Evolutionary conservation across 2,797 vertebrate species (phyloP).

Genomic region (Peromyscus eremicus): DNA sequence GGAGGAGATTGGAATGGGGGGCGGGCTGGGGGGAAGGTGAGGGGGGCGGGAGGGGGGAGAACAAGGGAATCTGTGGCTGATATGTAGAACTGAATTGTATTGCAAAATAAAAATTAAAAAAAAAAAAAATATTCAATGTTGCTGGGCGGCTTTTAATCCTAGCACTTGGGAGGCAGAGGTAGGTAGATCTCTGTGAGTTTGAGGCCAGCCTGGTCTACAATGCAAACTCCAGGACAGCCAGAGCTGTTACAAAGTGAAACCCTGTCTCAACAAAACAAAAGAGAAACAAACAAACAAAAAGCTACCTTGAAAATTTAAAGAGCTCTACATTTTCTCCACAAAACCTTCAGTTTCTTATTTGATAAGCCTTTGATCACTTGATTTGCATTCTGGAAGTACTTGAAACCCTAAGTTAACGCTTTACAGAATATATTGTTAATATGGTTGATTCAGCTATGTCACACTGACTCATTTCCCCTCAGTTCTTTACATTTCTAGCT

Average conservation of each 20-base stretch:
- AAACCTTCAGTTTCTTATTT: constrained; percentile 25
- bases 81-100: no score
- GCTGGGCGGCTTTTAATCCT: neutral
- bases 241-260: neutral
- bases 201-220: neutral
- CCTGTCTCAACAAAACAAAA: neutral
- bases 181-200: neutral
- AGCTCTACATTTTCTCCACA: neutral
- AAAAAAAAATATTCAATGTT: neutral
- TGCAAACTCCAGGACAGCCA: neutral
- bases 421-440: neutral
- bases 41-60: no score
- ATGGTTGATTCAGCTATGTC: neutral
- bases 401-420: neutral
- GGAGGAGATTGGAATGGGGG: no score
- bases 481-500: neutral
- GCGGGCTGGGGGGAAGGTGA: no score
- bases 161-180: neutral
- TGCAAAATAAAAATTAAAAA: no score
- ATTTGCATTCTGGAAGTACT: constrained; percentile 33
- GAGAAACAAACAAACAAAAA: neutral
- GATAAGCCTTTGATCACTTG: constrained; percentile 6
- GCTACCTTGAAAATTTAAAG: neutral
- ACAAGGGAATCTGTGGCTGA: no score
- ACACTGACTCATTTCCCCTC: neutral